Base-by-base conservation (phyloP, 2,888 invertebrate species). In the Meteorus cinctellus region DNA sequence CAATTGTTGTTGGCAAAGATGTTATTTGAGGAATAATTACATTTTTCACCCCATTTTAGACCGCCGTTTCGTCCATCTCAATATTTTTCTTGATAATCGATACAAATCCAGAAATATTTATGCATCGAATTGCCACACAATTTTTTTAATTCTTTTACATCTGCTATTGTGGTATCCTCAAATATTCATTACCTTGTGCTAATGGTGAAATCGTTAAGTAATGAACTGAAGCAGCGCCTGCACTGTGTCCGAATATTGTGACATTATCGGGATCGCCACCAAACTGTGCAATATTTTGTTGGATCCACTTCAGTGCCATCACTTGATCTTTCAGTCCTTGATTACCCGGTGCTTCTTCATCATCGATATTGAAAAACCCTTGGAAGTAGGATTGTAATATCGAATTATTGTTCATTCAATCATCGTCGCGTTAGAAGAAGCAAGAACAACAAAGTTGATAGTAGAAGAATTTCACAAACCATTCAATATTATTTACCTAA, bases 231-330 rank as follows among this genome's bases (percentile, higher is more conserved):
- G 69, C 90, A 1, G 89, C 91, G 6, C 92, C 92, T 36, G 92
- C 91, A 83, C 92, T 92, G 8, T 92, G 84, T 24, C 92, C 92
- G 82, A 92, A 91, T 75, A 92, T 88, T 2, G 92, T 92, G 0
- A 92, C 91, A 84, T 90, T 91, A 2, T 90, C 84, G 2, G 91
- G 90, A 82, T 92, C 88, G 5, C 92, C 92, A 45, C 90, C 90
- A 80, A 92, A 92, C 14, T 88, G 85, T 1, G 76, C 76, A 34
- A 92, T 91, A 81, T 92, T 92, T 60, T 87, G 81, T 78, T 91
- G 89, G 0, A 92, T 86, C 92, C 92, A 92, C 82, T 90, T 91
- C 0, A 92, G 85, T 16, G 91, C 92, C 80, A 90, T 86, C 8
- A 90, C 90, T 88, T 92, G 91, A 81, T 92, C 92, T 83, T 90